These are phyloP conservation scores for Vanacampus margaritifer DNA, from an alignment of 2,113 vertebrate genomes.

Conservation along the genomic window DNA sequence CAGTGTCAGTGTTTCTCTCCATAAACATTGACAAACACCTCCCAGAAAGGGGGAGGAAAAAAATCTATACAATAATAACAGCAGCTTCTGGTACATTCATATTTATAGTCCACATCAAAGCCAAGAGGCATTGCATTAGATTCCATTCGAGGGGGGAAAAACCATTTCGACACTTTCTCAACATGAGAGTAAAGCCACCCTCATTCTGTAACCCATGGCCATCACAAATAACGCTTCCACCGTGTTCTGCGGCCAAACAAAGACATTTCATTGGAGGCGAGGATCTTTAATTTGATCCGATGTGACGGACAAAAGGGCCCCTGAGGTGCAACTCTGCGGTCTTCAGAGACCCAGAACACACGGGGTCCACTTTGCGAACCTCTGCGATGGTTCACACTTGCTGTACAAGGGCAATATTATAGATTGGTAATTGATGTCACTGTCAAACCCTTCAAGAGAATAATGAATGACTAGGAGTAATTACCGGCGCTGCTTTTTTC, in stretches of 20 bases:
- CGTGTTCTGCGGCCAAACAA: slow-evolving; percentile 54
- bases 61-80: slow-evolving; percentile 50
- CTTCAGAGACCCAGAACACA: slow-evolving; percentile 17
- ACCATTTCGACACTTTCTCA: slow-evolving; percentile 54
- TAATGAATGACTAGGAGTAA: neutral
- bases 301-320: slow-evolving; percentile 56
- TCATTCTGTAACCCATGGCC: slow-evolving; percentile 39
- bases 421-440: slow-evolving; percentile 5
- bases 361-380: slow-evolving; percentile 1
- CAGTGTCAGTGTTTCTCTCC: slow-evolving; percentile 34
- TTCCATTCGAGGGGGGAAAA: slow-evolving; percentile 49
- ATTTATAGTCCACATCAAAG: slow-evolving; percentile 64
- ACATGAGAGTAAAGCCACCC: slow-evolving; percentile 27
- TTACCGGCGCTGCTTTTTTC: neutral
- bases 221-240: slow-evolving; percentile 40
- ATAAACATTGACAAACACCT: slow-evolving; percentile 42
- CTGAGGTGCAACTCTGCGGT: slow-evolving; percentile 28
- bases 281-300: slow-evolving; percentile 63
- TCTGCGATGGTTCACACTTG: slow-evolving; percentile 3
- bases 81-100: slow-evolving; percentile 48
- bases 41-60: slow-evolving; percentile 5
- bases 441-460: neutral
- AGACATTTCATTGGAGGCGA: slow-evolving; percentile 56
- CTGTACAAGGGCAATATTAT: neutral
- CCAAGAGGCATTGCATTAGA: slow-evolving; percentile 48